Conservation (phyloP, 2,113 vertebrate genomes). For the Struthio camelus region DNA sequence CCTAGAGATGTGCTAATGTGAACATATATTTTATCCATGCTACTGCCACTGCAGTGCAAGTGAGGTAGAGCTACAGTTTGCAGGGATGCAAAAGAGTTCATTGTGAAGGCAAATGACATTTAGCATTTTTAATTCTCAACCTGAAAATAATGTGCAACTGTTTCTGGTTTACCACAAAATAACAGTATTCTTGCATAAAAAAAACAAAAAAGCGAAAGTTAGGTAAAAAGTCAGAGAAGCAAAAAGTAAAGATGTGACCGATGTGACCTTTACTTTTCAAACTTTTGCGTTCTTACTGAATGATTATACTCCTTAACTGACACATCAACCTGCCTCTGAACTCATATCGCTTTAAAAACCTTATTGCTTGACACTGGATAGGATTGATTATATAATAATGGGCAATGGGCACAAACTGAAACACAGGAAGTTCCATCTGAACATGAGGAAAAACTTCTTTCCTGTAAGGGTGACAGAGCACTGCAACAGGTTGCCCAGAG, state of each 20-base stretch:
- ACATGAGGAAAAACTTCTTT: too few relatives aligned
- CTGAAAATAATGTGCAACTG: not conserved
- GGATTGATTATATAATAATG: too few relatives aligned
- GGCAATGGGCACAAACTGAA: too few relatives aligned
- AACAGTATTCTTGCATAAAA: not conserved
- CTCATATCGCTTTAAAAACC: not conserved
- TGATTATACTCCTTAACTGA: not conserved
- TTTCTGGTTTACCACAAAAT: not conserved
- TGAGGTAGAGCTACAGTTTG: not conserved
- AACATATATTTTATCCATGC: not conserved
- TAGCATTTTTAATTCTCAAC: not conserved
- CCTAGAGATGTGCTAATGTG: not conserved
- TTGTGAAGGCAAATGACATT: not conserved
- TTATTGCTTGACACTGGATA: not conserved
- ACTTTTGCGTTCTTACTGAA: not conserved
- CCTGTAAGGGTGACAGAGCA: too few relatives aligned
- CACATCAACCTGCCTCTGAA: not conserved
- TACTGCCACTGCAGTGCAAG: not conserved
- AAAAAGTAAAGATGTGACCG: not conserved
- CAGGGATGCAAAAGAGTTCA: not conserved
- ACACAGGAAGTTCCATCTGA: too few relatives aligned
- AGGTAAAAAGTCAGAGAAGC: not conserved
- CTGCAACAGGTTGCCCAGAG: too few relatives aligned
- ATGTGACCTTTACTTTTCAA: not conserved
- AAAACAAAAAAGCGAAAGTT: not conserved